Evolutionary conservation across 92 coral and sea anemone species (phyloP).

Genomic region (Umimayanthus chanpuru): DNA sequence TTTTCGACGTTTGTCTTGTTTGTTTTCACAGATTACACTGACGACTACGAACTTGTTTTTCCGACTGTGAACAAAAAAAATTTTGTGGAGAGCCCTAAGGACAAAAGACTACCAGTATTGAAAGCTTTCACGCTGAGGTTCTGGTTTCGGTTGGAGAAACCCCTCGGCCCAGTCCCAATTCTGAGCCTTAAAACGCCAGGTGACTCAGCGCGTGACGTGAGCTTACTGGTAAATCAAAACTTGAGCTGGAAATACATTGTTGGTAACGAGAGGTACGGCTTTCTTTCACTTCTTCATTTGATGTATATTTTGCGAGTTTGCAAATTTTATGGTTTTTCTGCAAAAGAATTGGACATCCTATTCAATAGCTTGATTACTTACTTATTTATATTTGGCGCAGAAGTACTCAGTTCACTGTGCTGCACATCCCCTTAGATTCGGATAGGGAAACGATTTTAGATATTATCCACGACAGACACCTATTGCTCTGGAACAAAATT

Average conservation of each 20-base stretch:
- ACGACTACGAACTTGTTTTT: constrained; percentile 12
- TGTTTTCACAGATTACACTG: neutral
- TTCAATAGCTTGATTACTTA: too few relatives aligned
- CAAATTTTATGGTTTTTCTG: too few relatives aligned
- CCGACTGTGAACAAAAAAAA: neutral
- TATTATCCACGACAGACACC: too few relatives aligned
- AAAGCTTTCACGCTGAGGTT: neutral
- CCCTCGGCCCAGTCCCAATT: constrained; percentile 2
- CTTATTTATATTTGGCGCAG: too few relatives aligned
- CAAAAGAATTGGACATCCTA: too few relatives aligned
- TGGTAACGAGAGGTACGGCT: neutral
- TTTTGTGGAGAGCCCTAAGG: neutral
- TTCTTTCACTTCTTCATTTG: too few relatives aligned
- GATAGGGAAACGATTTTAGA: too few relatives aligned
- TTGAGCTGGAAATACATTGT: neutral
- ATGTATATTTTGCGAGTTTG: too few relatives aligned
- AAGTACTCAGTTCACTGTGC: too few relatives aligned
- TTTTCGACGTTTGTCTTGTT: neutral
- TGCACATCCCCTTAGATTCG: too few relatives aligned
- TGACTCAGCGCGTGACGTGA: neutral
- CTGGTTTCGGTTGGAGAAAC: constrained; percentile 3
- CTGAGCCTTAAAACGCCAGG: neutral
- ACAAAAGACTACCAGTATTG: neutral
- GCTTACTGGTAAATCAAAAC: neutral
- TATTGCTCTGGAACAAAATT: too few relatives aligned